Base-by-base conservation (phyloP, 2,797 vertebrate species). In the Pelobates cultripes region DNA sequence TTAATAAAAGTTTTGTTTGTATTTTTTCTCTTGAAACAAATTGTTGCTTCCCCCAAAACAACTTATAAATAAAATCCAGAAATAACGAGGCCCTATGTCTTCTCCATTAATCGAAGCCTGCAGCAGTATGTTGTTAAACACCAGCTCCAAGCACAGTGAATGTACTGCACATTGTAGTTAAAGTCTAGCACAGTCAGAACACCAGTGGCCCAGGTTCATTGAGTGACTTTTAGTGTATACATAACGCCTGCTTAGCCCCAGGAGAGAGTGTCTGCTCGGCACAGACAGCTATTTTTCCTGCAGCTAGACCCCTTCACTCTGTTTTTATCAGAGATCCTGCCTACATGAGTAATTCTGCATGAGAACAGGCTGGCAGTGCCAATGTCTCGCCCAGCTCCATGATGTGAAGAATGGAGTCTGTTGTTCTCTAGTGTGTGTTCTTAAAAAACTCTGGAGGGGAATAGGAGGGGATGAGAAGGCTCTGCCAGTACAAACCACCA, bases 271-370 rank as follows among this genome's bases (percentile, higher is more conserved):
- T 5, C 73, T 57, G 43, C 43, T n/a, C 8, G 45, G 61, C 43
- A 64, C 61, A 76, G 61, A 66, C 13, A 7, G 43, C 61, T 41
- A 51, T 76, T 64, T 66, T 66, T 66, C 43, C 7, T 43, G 57
- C 72, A 75, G 73, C 73, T 75, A 55, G 55, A 75, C 10, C 10
- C 73, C 15, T 61, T 75, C 73, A 63, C 55, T 53, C 28, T 40
- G 4, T 51, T 51, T 70, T 42, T 70, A 70, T 75, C 66, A 51
- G 4, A 57, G 79, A 75, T 81, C 72, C 41, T 43, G 43, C 79
- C 70, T 75, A 75, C 72, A 75, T 81, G 66, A 75, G 47, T 81
- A 71, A 77, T 71, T 17, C n/a, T 53, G 73, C 73, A 8, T 40
- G 44, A n/a, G 40, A 66, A 77, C 43, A 42, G 61, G 55, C 74